Percentiles rank a stretch among this genome's conserved stretches.
Conservation (phyloP, 2,888 invertebrate genomes). For the Tridacna gigas region DNA sequence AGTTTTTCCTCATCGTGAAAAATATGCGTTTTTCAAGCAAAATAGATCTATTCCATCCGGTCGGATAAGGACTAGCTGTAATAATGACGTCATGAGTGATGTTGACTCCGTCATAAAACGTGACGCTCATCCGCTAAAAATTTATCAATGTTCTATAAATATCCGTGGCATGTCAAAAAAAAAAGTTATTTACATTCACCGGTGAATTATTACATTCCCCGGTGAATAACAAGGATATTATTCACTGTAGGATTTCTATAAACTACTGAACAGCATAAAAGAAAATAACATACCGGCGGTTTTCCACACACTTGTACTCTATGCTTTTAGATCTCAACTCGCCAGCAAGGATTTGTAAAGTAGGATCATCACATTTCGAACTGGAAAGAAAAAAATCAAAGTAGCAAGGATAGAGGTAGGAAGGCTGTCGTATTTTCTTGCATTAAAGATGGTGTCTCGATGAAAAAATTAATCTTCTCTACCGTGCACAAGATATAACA, state of each 20-base stretch:
- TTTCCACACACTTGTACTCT: constrained; percentile 2
- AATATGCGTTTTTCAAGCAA: too few relatives aligned
- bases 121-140: too few relatives aligned
- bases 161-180: too few relatives aligned
- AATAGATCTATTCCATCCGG: too few relatives aligned
- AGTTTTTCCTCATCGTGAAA: too few relatives aligned
- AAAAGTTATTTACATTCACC: too few relatives aligned
- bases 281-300: neutral
- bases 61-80: too few relatives aligned
- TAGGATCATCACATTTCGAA: constrained; percentile 8
- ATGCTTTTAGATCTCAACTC: neutral
- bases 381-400: neutral
- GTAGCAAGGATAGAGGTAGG: neutral
- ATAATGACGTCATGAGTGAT: too few relatives aligned
- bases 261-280: neutral
- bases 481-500: neutral
- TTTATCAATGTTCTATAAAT: too few relatives aligned
- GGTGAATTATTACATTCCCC: too few relatives aligned
- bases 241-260: neutral
- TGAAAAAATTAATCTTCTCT: neutral
- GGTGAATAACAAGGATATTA: too few relatives aligned
- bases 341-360: neutral
- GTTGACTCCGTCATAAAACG: too few relatives aligned
- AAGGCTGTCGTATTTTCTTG: neutral
- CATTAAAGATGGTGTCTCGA: neutral